Evolutionary conservation across 2,113 vertebrate species (phyloP).

Genomic region (Edolisoma coerulescens): DNA sequence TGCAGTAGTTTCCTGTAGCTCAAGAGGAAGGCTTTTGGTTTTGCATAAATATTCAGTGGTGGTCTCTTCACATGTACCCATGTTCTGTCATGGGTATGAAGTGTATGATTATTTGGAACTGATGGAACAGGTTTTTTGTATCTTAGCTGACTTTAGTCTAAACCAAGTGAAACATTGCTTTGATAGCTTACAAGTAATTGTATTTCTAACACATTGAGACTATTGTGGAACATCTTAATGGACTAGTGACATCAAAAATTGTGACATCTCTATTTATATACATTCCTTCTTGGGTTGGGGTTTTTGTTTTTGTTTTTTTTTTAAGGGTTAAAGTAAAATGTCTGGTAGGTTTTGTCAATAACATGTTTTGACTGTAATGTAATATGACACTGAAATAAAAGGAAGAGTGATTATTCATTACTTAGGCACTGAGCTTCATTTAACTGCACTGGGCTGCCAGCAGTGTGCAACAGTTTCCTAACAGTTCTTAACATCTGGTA

Average conservation of each 20-base stretch:
- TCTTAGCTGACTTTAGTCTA: slow-evolving; percentile 7
- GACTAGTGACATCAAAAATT: not conserved
- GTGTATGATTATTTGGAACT: not conserved
- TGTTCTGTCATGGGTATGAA: not conserved
- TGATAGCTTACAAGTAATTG: not conserved
- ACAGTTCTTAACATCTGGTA: not conserved
- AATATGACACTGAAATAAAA: slow-evolving; percentile 66
- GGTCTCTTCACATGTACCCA: not conserved
- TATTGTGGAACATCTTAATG: slow-evolving; percentile 17
- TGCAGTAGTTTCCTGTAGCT: not conserved
- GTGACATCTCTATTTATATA: slow-evolving; percentile 34
- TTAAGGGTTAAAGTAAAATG: slow-evolving; percentile 54
- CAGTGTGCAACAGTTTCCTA: not conserved
- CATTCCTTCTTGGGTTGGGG: slow-evolving; percentile 18
- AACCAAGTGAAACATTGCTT: slow-evolving; percentile 12
- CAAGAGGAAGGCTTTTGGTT: not conserved
- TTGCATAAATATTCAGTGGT: not conserved
- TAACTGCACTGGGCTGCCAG: not conserved
- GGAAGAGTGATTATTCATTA: slow-evolving; percentile 63
- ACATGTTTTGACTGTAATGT: slow-evolving; percentile 68
- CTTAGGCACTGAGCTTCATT: slow-evolving; percentile 52
- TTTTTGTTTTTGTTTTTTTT: not conserved
- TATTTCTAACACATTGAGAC: slow-evolving; percentile 13
- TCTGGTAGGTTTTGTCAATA: slow-evolving; percentile 65
- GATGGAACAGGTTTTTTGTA: not conserved